Percentiles rank a stretch among this genome's conserved stretches.
Evolutionary conservation across 2,888 invertebrate genomes (phyloP).

Genomic region (Elaeidobius kamerunicus): DNA sequence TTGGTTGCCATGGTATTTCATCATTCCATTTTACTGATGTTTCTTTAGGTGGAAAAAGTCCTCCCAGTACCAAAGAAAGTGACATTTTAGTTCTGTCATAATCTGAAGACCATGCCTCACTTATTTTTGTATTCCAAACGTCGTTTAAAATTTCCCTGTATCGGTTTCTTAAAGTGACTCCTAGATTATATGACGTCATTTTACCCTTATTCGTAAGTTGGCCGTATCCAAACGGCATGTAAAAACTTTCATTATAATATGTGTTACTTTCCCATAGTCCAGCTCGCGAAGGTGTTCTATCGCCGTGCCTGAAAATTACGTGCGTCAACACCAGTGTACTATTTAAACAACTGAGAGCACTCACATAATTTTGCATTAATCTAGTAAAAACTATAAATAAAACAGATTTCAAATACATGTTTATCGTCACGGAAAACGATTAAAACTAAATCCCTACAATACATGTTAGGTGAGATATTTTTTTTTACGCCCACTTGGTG

Average conservation of each 20-base stretch:
- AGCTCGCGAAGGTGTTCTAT: slow-evolving; percentile 61
- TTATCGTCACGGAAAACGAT: not conserved
- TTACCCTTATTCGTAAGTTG: slow-evolving; percentile 65
- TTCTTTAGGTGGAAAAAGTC: slow-evolving; percentile 62
- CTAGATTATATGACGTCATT: slow-evolving; percentile 46
- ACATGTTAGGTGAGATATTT: not conserved
- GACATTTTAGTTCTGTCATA: slow-evolving; percentile 71
- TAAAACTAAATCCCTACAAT: not conserved
- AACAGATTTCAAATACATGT: not conserved
- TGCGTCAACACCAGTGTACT: slow-evolving; percentile 8
- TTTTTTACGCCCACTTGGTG: too few species aligned
- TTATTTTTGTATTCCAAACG: slow-evolving; percentile 56
- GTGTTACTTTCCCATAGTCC: slow-evolving; percentile 70
- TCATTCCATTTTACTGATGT: slow-evolving; percentile 56
- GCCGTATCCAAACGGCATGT: slow-evolving; percentile 71
- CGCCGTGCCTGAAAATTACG: slow-evolving; percentile 70
- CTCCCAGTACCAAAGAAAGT: slow-evolving; percentile 63
- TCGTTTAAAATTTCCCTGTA: slow-evolving; percentile 60
- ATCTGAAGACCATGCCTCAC: slow-evolving; percentile 58
- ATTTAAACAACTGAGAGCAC: too few species aligned
- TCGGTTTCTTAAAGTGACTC: slow-evolving; percentile 58
- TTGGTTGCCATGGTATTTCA: slow-evolving; percentile 42
- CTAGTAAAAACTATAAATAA: not conserved
- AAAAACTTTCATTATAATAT: slow-evolving; percentile 55
- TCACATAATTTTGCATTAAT: not conserved